These are phyloP conservation scores for Drosophila affinis DNA, from an alignment of 2,888 invertebrate genomes.

Conservation along the genomic window DNA sequence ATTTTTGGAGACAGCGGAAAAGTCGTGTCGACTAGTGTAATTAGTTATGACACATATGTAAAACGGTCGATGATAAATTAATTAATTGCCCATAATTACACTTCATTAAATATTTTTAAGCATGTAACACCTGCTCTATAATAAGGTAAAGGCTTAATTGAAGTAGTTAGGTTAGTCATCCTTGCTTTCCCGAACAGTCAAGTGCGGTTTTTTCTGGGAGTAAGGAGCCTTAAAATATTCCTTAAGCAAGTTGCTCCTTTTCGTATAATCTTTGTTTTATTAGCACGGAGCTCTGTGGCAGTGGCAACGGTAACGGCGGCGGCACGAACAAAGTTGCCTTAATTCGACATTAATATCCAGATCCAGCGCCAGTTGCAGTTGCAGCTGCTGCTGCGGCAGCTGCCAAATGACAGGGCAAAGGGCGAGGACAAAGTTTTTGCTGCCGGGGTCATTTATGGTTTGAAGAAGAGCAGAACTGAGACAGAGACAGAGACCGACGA, in stretches of 20 bases:
- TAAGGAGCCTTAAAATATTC: too few species aligned
- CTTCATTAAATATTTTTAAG: not conserved
- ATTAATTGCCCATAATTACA: constrained; percentile 11
- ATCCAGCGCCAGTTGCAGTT: constrained; percentile 12
- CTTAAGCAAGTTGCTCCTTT: constrained; percentile 17
- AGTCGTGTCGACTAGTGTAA: too few species aligned
- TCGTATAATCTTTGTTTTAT: constrained; percentile 16
- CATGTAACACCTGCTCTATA: not conserved
- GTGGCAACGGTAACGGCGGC: not conserved
- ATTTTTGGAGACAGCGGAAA: too few species aligned
- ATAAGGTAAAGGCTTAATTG: not conserved
- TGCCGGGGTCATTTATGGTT: not conserved
- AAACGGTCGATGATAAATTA: not conserved
- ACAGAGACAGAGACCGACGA: not conserved
- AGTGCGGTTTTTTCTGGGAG: too few species aligned
- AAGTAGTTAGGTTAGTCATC: not conserved
- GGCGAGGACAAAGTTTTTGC: not conserved
- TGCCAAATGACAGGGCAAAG: constrained; percentile 11
- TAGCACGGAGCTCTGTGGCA: constrained; percentile 27
- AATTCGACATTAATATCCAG: constrained; percentile 46
- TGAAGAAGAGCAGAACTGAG: not conserved
- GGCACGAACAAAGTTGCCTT: constrained; percentile 46
- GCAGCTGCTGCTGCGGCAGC: constrained; percentile 5
- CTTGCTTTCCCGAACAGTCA: too few species aligned
- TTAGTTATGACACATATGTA: not conserved